These are phyloP conservation scores for Lagodon rhomboides DNA, from an alignment of 2,797 vertebrate species.

Conservation along the genomic window DNA sequence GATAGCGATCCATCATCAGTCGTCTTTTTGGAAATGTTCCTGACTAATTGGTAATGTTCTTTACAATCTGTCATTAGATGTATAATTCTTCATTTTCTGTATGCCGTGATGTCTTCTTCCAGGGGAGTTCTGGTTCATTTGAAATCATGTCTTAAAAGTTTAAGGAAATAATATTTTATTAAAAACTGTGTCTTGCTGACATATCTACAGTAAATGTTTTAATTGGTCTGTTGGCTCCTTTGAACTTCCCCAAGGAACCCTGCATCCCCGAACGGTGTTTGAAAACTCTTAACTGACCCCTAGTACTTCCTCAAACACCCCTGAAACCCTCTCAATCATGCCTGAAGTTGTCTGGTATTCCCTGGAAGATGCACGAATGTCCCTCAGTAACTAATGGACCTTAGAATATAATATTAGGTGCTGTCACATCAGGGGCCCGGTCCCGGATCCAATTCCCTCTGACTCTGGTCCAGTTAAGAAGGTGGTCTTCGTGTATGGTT, in stretches of 20 bases:
- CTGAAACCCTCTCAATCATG: background rate
- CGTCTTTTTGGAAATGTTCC: background rate
- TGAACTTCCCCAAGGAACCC: no score
- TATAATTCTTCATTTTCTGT: background rate
- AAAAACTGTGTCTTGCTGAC: background rate
- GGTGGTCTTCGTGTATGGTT: no score
- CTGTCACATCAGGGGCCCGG: no score
- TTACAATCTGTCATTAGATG: background rate
- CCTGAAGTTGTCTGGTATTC: background rate
- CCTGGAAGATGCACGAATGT: background rate
- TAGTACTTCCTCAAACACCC: no score
- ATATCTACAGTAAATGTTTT: background rate
- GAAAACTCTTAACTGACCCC: background rate
- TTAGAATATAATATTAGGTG: background rate
- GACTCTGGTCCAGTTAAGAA: no score
- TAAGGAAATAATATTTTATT: background rate
- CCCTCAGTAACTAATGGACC: background rate
- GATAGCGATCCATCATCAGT: slow-evolving; percentile 17
- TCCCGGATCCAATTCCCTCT: no score
- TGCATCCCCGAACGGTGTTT: background rate
- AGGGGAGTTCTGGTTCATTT: background rate
- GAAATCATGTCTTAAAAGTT: slow-evolving; percentile 4
- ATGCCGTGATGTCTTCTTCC: background rate
- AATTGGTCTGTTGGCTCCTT: background rate
- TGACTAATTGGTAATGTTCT: slow-evolving; percentile 1